Percentiles rank a stretch among this genome's conserved stretches.
phyloP scores from a whole-genome alignment of 2,888 invertebrate genomes.

The Anaspis maculata region DNA sequence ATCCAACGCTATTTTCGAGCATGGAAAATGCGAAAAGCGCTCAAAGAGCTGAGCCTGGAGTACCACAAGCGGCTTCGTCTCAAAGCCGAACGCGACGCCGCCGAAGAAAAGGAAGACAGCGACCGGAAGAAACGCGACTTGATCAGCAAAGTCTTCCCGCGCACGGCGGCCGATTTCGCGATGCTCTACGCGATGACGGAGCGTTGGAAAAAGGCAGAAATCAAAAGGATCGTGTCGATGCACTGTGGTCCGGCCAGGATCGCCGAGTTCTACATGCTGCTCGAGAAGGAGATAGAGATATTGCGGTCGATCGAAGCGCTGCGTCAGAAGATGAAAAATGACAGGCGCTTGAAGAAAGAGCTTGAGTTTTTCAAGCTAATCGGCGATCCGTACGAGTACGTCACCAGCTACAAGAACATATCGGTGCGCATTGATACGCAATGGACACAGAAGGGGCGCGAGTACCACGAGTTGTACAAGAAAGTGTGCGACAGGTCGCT shows the following conservation, averaged over 20 bases:
- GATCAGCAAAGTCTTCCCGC: conserved; percentile 61
- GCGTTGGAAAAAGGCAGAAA: conserved; percentile 58
- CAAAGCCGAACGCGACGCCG: conserved; percentile 46
- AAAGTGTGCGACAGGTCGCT: conserved; percentile 53
- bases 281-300: conserved; percentile 67
- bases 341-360: conserved; percentile 51
- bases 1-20: conserved; percentile 61
- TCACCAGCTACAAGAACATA: conserved; percentile 46
- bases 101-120: conserved; percentile 43
- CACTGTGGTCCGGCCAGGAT: conserved; percentile 62
- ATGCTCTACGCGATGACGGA: conserved; percentile 63
- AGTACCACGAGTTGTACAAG: conserved; percentile 64
- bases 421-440: conserved; percentile 72
- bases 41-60: conserved; percentile 45
- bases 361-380: conserved; percentile 58
- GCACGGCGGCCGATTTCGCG: conserved; percentile 63
- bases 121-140: conserved; percentile 50
- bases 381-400: conserved; percentile 50
- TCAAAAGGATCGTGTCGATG: conserved; percentile 52
- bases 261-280: conserved; percentile 58
- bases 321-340: conserved; percentile 51
- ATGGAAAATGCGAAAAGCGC: conserved; percentile 47
- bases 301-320: conserved; percentile 62
- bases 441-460: conserved; percentile 69
- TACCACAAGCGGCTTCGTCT: conserved; percentile 46